Base-by-base conservation (phyloP, 2,113 vertebrate genomes). In the Cichladusa arquata region DNA sequence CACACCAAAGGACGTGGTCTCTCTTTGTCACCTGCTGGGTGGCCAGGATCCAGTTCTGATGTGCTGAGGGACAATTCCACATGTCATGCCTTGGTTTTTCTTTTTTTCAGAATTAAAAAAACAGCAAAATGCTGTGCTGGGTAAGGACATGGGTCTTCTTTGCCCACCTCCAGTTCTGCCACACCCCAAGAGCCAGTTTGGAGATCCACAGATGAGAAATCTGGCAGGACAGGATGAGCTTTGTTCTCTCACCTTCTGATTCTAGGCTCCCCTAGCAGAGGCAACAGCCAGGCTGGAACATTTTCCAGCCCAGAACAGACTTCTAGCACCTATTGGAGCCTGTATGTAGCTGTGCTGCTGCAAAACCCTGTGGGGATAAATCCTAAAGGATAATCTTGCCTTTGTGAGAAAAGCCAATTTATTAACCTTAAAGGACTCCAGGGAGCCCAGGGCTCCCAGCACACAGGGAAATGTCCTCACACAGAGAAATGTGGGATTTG, bases 1-100 rank as follows among this genome's bases (percentile, higher is more conserved):
- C 70, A 23, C 14, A 5, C 3, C 5, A 29, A 11, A n/a, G 51
- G 54, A 51, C 0, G 0, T 6, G 15, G 23, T 48, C 28, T n/a
- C 19, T 69, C 25, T 54, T 11, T 53, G 62, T 48, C 50, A 44
- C 54, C 53, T 23, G 11, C 48, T 58, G 60, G 15, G 40, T 40
- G 54, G 19, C 7, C 3, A 9, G 31, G 33, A 56, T 6, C 19
- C 53, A 60, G 40, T n/a, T 71, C 51, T 53, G 8, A 4, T 2
- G 12, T 76, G 48, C 26, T 29, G 38, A 34, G 33, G 20, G 13
- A 34, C 20, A 9, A 13, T 45, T 77, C 40, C 8, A 1, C 2
- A 0, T 0, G 0, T 7, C 1, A 0, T 14, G 16, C 45, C 66
- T 56, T 47, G 38, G 1, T 51, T 88, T 90, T 44, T 6, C 6